Evolutionary conservation across 2,888 invertebrate species (phyloP).

Genomic region (Chirona hameri): DNA sequence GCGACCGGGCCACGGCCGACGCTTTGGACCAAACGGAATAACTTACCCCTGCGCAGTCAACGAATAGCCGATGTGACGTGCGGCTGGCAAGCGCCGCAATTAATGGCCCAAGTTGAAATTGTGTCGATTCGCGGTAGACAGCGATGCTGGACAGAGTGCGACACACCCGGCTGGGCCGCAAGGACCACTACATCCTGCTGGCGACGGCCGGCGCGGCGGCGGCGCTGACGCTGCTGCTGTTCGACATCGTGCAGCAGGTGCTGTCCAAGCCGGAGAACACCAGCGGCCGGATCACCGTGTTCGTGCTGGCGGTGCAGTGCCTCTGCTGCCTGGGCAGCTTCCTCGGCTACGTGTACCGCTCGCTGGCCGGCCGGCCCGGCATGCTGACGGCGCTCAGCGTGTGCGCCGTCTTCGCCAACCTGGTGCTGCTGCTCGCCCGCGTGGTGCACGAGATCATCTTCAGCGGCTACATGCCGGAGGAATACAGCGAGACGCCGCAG

Average conservation of each 20-base stretch:
- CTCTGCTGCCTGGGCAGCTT: conserved; percentile 11
- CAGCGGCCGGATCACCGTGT: background rate
- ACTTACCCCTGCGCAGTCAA: background rate
- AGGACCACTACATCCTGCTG: conserved; percentile 8
- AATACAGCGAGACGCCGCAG: background rate
- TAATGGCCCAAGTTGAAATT: conserved; percentile 1
- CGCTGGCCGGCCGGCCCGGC: conserved; percentile 12
- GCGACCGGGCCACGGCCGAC: background rate
- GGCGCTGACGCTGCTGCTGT: background rate
- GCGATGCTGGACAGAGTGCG: background rate
- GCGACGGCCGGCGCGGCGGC: background rate
- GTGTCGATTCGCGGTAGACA: background rate
- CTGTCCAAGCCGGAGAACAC: background rate
- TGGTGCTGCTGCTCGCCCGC: background rate
- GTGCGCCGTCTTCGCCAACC: background rate
- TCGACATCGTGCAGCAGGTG: background rate
- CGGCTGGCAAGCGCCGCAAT: background rate
- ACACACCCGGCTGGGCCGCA: background rate
- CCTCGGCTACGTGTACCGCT: conserved; percentile 25
- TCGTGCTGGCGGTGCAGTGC: background rate
- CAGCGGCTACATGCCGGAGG: background rate
- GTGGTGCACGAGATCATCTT: background rate
- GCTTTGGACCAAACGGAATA: background rate
- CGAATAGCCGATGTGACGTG: background rate
- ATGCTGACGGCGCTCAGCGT: background rate